Conservation (phyloP, 2,888 invertebrate genomes). For the Troides helena region DNA sequence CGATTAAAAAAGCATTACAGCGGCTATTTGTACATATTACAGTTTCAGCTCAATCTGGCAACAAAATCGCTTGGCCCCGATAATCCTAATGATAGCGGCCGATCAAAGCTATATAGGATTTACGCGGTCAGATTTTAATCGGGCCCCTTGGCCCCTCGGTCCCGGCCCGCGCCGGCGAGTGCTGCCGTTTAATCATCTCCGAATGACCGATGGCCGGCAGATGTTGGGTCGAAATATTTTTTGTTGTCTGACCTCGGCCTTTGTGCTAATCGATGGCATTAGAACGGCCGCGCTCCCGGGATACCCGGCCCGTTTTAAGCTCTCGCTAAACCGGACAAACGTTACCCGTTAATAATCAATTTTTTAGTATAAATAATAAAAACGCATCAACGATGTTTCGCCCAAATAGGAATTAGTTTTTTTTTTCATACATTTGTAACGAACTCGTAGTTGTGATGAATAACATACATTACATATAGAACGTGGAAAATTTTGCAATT, state of each 20-base stretch:
- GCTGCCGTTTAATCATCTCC: conserved; percentile 57
- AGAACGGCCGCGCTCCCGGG: conserved; percentile 46
- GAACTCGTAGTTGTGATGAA: too few species aligned
- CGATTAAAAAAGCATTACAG: conserved; percentile 17
- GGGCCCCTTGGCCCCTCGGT: conserved; percentile 3
- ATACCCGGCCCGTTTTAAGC: neutral
- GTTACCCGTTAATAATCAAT: neutral
- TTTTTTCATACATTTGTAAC: too few species aligned
- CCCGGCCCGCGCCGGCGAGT: conserved; percentile 49
- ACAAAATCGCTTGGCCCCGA: neutral
- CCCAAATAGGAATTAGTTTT: too few species aligned
- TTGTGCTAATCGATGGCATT: conserved; percentile 54
- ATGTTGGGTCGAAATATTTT: conserved; percentile 52
- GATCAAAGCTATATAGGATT: conserved; percentile 6
- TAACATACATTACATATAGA: too few species aligned
- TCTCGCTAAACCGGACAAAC: neutral
- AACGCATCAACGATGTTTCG: too few species aligned
- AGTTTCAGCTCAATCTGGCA: too few species aligned
- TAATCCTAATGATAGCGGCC: conserved; percentile 14
- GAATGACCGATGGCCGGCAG: conserved; percentile 53
- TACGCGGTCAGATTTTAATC: conserved; percentile 22
- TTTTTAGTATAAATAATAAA: too few species aligned
- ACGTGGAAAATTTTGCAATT: neutral
- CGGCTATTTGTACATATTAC: neutral
- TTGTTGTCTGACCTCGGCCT: conserved; percentile 44